phyloP scores from a whole-genome alignment of 2,797 vertebrate genomes.

The Eleutherodactylus coqui region DNA sequence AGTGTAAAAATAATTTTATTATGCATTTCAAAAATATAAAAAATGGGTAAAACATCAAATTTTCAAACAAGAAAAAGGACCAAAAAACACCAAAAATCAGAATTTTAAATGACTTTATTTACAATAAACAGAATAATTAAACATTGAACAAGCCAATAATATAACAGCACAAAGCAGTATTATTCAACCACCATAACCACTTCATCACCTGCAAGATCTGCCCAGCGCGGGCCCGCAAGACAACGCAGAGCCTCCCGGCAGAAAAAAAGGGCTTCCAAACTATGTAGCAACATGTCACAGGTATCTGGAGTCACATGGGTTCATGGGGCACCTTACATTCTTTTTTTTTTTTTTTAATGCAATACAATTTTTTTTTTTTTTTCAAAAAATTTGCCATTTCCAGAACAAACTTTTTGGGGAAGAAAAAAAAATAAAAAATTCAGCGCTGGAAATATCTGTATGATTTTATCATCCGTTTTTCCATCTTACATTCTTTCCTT shows the following conservation, averaged over 20 bases:
- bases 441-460: conserved; percentile 26
- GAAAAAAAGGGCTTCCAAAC: not conserved
- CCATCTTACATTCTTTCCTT: conserved; percentile 57
- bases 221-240: not conserved
- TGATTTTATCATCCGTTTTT: conserved; percentile 24
- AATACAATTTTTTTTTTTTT: conserved; percentile 32
- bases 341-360: conserved; percentile 13
- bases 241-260: not conserved
- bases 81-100: conserved; percentile 26
- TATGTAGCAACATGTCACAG: conserved; percentile 14
- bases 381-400: conserved; percentile 37
- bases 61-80: not conserved
- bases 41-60: no score
- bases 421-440: conserved; percentile 46
- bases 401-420: conserved; percentile 27
- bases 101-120: conserved; percentile 65
- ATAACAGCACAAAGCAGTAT: conserved; percentile 61
- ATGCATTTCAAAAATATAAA: no score
- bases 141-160: conserved; percentile 60
- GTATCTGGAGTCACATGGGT: conserved; percentile 32
- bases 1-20: no score
- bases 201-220: not conserved
- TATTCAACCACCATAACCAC: conserved; percentile 45
- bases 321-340: conserved; percentile 53
- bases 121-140: conserved; percentile 64